Evolutionary conservation across 2,113 vertebrate species (phyloP), one percentile per base, ranked within the genome.

Genomic region (Trichechus manatus): DNA sequence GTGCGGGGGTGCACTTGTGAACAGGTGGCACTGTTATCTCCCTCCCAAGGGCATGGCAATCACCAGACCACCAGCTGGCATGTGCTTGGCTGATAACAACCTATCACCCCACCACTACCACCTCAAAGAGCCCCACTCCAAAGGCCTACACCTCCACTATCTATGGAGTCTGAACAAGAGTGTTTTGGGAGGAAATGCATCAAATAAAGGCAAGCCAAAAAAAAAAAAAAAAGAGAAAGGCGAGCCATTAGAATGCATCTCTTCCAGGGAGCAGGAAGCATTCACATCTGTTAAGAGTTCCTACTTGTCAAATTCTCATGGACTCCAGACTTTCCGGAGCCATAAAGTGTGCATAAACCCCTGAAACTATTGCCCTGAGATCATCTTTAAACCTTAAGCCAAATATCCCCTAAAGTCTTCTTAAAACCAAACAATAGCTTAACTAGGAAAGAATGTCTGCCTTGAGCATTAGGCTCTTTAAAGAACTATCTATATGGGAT

Each of bases 1-100:
- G 59, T 6, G 0, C 0, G 0, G 13, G 13, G 2, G 13, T 8
- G 2, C 22, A 15, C 0, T 20, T 44, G 1, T 0, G 3, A 80
- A 19, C 0, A 2, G 42, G 27, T 9, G 13, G 44, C 1, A 2
- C n/a, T 39, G 13, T 25, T 10, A 36, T 2, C 23, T 64, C 13
- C 3, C 0, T 1, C 29, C 19, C 22, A 36, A n/a, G 6, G 6
- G 23, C 15, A 5, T 17, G 47, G 56, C 1, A 0, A 36, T 64
- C 66, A 25, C 56, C 68, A 47, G 25, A 3, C 31, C 2, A 2
- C 39, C 22, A 27, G 27, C 25, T 27, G 9, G 63, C 27, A 64
- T 0, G 7, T 36, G 36, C 56, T 42, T 6, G 19, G 36, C 31
- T 20, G 29, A 33, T 39, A 29, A 72, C 1, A n/a, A 31, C 27